Conservation (phyloP, 2,888 invertebrate genomes). For the Matsumyia berberina region DNA sequence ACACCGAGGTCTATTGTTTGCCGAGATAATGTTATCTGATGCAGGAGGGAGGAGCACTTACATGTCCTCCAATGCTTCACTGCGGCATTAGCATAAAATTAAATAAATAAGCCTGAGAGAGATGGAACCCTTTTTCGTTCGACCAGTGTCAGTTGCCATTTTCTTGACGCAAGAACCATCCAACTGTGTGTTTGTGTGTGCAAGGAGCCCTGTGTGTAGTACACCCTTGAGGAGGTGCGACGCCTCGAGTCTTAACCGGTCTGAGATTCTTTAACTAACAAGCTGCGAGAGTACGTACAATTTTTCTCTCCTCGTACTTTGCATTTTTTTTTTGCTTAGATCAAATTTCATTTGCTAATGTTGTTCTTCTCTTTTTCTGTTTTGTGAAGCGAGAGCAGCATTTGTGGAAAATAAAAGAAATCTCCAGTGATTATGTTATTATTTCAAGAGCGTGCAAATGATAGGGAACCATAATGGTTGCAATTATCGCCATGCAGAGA, state of each 20-base stretch:
- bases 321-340: constrained; percentile 39
- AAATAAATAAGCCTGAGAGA: constrained; percentile 57
- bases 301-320: constrained; percentile 27
- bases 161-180: constrained; percentile 42
- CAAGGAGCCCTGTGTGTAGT: not conserved
- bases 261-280: constrained; percentile 29
- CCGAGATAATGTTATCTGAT: constrained; percentile 67
- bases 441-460: constrained; percentile 61
- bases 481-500: constrained; percentile 38
- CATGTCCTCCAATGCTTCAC: constrained; percentile 70
- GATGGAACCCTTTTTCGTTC: constrained; percentile 2
- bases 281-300: constrained; percentile 15
- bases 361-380: not conserved
- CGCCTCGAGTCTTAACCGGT: constrained; percentile 40
- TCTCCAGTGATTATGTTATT: constrained; percentile 49
- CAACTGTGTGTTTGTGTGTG: constrained; percentile 16
- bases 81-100: constrained; percentile 70
- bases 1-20: constrained; percentile 63
- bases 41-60: constrained; percentile 65
- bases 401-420: constrained; percentile 15
- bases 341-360: constrained; percentile 51
- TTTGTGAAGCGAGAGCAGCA: not conserved
- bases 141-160: constrained; percentile 52
- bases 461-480: constrained; percentile 41
- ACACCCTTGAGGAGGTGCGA: constrained; percentile 34